A percentile compares a stretch with the other conserved stretches of the same genome.
Conservation (phyloP, 2,797 vertebrate genomes). For the Poecilia picta region DNA sequence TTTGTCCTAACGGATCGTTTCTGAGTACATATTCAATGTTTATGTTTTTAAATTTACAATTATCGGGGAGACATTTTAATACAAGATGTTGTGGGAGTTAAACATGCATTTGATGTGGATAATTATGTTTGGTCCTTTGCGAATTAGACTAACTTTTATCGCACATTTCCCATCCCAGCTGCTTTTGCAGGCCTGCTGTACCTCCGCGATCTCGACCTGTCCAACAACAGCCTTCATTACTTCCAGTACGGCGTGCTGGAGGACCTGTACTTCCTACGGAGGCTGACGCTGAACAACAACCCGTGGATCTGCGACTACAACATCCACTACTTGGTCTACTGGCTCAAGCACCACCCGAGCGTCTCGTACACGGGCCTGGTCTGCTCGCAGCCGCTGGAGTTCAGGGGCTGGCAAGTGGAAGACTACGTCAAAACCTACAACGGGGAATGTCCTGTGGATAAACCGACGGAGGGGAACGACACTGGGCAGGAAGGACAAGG, state of each 20-base stretch:
- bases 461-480: conserved; percentile 76
- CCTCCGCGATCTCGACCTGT: conserved; percentile 92
- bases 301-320: conserved; percentile 98
- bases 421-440: conserved; percentile 96
- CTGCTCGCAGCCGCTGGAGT: conserved; percentile 89
- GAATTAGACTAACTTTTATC: background rate
- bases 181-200: conserved; percentile 91
- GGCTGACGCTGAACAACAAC: conserved; percentile 88
- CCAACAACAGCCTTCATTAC: conserved; percentile 92
- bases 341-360: conserved; percentile 93
- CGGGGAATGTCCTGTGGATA: conserved; percentile 94
- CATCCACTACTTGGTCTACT: conserved; percentile 98
- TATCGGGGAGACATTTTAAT: background rate
- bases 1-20: background rate
- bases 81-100: background rate
- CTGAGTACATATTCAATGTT: background rate
- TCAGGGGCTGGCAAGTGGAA: conserved; percentile 91
- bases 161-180: conserved; percentile 71
- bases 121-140: background rate
- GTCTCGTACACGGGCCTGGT: conserved; percentile 88
- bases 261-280: conserved; percentile 94
- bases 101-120: background rate
- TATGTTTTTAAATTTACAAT: background rate
- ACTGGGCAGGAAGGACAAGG: conserved; percentile 52
- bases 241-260: conserved; percentile 95